A percentile compares a stretch with the other conserved stretches of the same genome.
Conservation (phyloP, 2,113 vertebrate genomes). For the Agapornis roseicollis region DNA sequence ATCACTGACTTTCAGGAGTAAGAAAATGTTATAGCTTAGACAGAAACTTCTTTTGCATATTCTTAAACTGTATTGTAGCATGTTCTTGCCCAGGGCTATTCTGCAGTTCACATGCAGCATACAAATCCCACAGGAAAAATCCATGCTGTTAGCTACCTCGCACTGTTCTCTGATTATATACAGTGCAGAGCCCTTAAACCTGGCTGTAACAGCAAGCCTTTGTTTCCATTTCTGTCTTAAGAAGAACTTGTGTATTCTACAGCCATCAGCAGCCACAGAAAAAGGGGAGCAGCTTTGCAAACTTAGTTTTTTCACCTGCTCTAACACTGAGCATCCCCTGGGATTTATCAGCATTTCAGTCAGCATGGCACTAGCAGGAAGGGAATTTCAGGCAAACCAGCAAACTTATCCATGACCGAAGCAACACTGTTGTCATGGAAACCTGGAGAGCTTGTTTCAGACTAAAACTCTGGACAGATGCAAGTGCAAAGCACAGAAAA, state of each 20-base stretch:
- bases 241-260: not conserved
- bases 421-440: conserved; percentile 27
- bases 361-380: not conserved
- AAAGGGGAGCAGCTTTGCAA: not conserved
- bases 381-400: not conserved
- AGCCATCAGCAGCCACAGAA: not conserved
- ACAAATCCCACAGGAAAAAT: not conserved
- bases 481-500: not conserved
- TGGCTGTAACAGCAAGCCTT: not conserved
- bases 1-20: not conserved
- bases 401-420: not conserved
- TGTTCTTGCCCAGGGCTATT: not conserved
- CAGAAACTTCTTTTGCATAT: not conserved
- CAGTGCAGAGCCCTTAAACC: not conserved
- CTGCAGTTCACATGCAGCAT: not conserved
- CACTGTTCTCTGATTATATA: not conserved
- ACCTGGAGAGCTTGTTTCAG: not conserved
- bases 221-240: not conserved
- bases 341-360: not conserved
- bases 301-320: not conserved
- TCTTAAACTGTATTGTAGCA: not conserved
- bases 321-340: not conserved
- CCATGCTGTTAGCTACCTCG: not conserved
- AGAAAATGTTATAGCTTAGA: not conserved
- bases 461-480: not conserved